These are phyloP conservation scores for Acanthosepion pharaonis DNA, from an alignment of 2,888 invertebrate genomes.

Conservation along the genomic window DNA sequence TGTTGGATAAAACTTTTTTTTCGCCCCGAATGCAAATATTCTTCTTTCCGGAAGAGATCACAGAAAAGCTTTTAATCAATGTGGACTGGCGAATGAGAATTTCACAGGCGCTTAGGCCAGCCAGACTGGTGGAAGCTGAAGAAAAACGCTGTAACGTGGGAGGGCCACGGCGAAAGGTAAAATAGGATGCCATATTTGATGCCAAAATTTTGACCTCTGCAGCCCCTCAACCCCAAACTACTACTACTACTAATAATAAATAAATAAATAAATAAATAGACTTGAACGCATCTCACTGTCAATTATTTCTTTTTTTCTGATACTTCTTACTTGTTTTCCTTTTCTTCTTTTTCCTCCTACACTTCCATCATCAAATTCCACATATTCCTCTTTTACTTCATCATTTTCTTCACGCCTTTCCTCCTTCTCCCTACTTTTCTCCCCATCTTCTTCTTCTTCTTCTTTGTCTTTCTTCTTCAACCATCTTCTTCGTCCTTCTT, in stretches of 20 bases:
- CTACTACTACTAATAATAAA: not conserved
- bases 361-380: not conserved
- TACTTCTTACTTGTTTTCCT: not conserved
- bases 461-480: not conserved
- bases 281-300: not conserved
- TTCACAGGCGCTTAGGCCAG: conserved; percentile 33
- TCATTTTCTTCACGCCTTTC: not conserved
- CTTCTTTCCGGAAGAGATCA: conserved; percentile 20
- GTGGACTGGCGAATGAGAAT: not conserved
- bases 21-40: not conserved
- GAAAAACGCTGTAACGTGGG: not conserved
- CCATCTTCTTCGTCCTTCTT: not conserved
- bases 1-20: not conserved
- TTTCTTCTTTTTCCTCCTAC: not conserved
- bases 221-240: too few species aligned
- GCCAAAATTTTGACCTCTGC: not conserved
- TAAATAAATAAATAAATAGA: not conserved
- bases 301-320: not conserved
- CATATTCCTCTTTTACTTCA: not conserved
- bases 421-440: not conserved
- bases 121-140: not conserved
- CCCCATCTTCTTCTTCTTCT: not conserved
- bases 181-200: not conserved
- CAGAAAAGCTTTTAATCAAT: not conserved
- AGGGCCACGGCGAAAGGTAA: not conserved